Conservation (phyloP, 2,113 vertebrate species). For the Zosterops lateralis region DNA sequence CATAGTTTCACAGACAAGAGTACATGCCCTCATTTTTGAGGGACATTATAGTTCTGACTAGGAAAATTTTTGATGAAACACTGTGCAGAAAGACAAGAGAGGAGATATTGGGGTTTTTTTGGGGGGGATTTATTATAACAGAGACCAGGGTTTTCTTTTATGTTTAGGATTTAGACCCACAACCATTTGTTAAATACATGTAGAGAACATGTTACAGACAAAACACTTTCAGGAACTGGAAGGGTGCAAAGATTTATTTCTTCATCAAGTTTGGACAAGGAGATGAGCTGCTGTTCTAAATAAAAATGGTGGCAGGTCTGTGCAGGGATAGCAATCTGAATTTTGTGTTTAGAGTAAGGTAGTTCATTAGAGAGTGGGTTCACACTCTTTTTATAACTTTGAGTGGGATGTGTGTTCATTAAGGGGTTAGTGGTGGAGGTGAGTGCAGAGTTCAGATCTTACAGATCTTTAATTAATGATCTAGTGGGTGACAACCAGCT, state of each 20-base stretch:
- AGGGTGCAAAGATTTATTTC: background rate
- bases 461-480: background rate
- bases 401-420: background rate
- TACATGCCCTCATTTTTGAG: background rate
- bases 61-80: background rate
- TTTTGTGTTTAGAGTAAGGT: background rate
- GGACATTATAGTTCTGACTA: background rate
- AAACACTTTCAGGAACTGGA: background rate
- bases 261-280: background rate
- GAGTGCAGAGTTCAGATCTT: background rate
- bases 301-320: background rate
- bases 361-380: background rate
- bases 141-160: background rate
- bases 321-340: background rate
- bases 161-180: background rate
- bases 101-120: background rate
- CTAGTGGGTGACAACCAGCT: background rate
- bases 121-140: background rate
- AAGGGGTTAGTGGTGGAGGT: background rate
- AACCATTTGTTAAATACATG: background rate
- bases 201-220: background rate
- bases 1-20: background rate
- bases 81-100: background rate
- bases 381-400: background rate
- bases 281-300: background rate